These are phyloP conservation scores for Macaria notata DNA, from an alignment of 2,888 invertebrate species.

Conservation along the genomic window DNA sequence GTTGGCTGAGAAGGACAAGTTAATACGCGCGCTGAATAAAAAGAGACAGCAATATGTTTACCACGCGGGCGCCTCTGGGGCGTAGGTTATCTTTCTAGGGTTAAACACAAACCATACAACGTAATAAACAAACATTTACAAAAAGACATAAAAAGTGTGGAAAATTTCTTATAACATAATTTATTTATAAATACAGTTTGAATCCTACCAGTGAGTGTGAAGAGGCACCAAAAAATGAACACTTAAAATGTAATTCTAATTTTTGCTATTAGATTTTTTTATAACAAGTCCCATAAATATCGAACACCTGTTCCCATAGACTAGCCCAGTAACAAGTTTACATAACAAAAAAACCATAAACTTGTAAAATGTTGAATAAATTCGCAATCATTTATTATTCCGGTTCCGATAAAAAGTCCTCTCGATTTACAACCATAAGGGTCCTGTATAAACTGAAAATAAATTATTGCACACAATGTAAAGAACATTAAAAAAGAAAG, in stretches of 20 bases:
- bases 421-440: not conserved
- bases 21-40: too few relatives aligned
- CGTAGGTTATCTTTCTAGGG: too few relatives aligned
- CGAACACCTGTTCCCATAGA: conserved; percentile 20
- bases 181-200: not conserved
- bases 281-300: conserved; percentile 15
- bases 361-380: conserved; percentile 4
- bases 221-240: not conserved
- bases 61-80: too few relatives aligned
- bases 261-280: conserved; percentile 1
- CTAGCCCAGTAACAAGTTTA: conserved; percentile 16
- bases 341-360: conserved; percentile 12
- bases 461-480: too few relatives aligned
- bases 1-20: too few relatives aligned
- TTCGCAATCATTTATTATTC: conserved; percentile 9
- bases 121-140: too few relatives aligned
- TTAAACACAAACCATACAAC: too few relatives aligned
- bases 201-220: conserved; percentile 1
- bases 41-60: too few relatives aligned
- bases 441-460: too few relatives aligned
- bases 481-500: too few relatives aligned
- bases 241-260: not conserved
- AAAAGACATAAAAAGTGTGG: too few relatives aligned
- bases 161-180: not conserved
- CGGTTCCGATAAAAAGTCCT: not conserved